These are phyloP conservation scores for Nomada hirtipes DNA, from an alignment of 2,888 invertebrate genomes.

Conservation along the genomic window DNA sequence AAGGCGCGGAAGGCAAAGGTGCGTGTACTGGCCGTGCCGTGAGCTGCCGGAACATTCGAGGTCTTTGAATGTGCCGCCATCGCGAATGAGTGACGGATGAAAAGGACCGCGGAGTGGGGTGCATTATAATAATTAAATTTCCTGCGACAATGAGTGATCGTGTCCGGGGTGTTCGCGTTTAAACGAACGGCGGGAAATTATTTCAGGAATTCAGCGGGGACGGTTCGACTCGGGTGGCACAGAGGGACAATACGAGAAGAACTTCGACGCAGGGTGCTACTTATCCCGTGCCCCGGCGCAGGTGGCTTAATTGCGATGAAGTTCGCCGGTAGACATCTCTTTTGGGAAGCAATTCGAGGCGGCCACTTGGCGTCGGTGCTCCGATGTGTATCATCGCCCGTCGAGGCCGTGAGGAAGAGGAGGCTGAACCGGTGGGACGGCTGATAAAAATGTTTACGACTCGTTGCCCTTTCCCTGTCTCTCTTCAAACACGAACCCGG, in stretches of 20 bases:
- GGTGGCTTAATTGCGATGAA: conserved; percentile 65
- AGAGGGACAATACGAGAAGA: not conserved
- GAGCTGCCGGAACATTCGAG: conserved; percentile 36
- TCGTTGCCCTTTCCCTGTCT: not conserved
- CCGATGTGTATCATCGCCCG: conserved; percentile 1
- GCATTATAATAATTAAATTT: conserved; percentile 24
- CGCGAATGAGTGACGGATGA: conserved; percentile 10
- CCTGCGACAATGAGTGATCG: conserved; percentile 35
- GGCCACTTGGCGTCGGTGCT: not conserved
- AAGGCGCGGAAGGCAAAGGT: conserved; percentile 59
- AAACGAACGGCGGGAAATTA: not conserved
- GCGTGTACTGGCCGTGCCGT: conserved; percentile 24
- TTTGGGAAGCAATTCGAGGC: not conserved
- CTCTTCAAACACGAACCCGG: not conserved
- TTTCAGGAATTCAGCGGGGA: not conserved
- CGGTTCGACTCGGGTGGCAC: not conserved
- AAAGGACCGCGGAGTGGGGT: conserved; percentile 3
- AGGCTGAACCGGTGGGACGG: conserved; percentile 1
- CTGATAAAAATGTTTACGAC: conserved; percentile 36
- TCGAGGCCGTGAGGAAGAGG: not conserved
- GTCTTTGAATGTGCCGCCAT: conserved; percentile 1
- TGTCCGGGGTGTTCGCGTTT: not conserved
- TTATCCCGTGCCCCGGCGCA: conserved; percentile 30
- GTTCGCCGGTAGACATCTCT: conserved; percentile 33
- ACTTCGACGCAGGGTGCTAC: conserved; percentile 2